Percentiles rank a stretch among this genome's conserved stretches.
phyloP scores from a whole-genome alignment of 2,888 invertebrate species.

The Philereme vetulata region DNA sequence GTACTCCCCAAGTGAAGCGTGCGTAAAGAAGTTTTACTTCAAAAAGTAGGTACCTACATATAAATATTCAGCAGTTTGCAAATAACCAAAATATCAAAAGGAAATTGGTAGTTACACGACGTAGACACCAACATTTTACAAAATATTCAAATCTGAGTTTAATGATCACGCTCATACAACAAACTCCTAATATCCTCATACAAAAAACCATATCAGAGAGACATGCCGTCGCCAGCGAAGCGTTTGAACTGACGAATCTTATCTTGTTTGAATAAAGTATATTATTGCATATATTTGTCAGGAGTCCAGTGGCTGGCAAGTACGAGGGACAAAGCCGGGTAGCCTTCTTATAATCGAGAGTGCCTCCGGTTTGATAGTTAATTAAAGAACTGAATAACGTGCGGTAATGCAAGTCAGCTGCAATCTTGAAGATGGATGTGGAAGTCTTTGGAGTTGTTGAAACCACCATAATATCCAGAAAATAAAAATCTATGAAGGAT shows the following conservation, averaged over 20 bases:
- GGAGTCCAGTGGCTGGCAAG: conserved; percentile 44
- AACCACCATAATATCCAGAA: conserved; percentile 30
- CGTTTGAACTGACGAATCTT: conserved; percentile 40
- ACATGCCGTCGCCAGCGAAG: conserved; percentile 70
- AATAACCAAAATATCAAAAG: conserved; percentile 40
- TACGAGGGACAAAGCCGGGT: conserved; percentile 73
- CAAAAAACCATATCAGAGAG: conserved; percentile 74
- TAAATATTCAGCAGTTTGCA: conserved; percentile 17
- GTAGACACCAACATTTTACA: conserved; percentile 53
- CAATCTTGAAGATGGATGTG: conserved; percentile 63
- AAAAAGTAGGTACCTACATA: conserved; percentile 8
- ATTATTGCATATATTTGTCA: conserved; percentile 46
- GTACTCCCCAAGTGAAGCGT: too few species aligned
- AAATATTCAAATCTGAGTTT: conserved; percentile 55
- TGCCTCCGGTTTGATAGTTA: conserved; percentile 79
- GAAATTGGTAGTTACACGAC: conserved; percentile 47
- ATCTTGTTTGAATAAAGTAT: conserved; percentile 47
- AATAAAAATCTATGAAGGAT: background rate
- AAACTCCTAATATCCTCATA: conserved; percentile 58
- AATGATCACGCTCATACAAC: conserved; percentile 58
- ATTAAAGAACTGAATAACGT: conserved; percentile 81
- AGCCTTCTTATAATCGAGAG: conserved; percentile 79
- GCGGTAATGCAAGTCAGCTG: conserved; percentile 77
- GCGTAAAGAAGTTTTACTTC: too few species aligned
- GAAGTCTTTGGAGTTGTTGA: conserved; percentile 50